These are phyloP conservation scores for Ectropis crepuscularia DNA, from an alignment of 2,888 invertebrate species.

Conservation along the genomic window DNA sequence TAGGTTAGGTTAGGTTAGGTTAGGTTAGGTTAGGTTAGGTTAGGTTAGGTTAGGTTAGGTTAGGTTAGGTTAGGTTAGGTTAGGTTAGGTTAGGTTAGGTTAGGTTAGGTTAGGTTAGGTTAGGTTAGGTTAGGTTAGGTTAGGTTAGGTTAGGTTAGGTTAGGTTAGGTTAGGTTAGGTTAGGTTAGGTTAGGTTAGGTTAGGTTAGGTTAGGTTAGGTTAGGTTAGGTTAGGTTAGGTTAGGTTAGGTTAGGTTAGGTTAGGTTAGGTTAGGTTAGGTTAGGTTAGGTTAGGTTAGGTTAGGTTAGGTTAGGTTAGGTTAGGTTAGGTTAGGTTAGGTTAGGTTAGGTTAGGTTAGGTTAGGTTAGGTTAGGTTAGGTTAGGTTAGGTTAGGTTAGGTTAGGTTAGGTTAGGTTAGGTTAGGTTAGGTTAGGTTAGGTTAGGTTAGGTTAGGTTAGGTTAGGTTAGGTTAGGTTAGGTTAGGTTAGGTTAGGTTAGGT, in stretches of 20 bases:
- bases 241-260: constrained; percentile 6
- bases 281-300: constrained; percentile 6
- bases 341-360: constrained; percentile 6
- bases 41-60: no score
- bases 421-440: constrained; percentile 6
- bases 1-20: no score
- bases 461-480: constrained; percentile 6
- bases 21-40: no score
- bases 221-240: constrained; percentile 6
- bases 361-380: constrained; percentile 6
- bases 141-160: constrained; percentile 5
- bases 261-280: constrained; percentile 6
- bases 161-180: constrained; percentile 5
- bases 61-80: constrained; percentile 6
- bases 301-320: constrained; percentile 6
- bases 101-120: constrained; percentile 6
- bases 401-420: constrained; percentile 6
- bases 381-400: constrained; percentile 6
- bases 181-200: constrained; percentile 6
- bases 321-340: constrained; percentile 6
- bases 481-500: constrained; percentile 6
- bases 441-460: constrained; percentile 6
- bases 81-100: constrained; percentile 6
- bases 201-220: constrained; percentile 6
- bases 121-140: constrained; percentile 6